Percentiles rank a stretch among this genome's conserved stretches.
Evolutionary conservation across 2,797 vertebrate genomes (phyloP).

Genomic region (Acanthornis magna): DNA sequence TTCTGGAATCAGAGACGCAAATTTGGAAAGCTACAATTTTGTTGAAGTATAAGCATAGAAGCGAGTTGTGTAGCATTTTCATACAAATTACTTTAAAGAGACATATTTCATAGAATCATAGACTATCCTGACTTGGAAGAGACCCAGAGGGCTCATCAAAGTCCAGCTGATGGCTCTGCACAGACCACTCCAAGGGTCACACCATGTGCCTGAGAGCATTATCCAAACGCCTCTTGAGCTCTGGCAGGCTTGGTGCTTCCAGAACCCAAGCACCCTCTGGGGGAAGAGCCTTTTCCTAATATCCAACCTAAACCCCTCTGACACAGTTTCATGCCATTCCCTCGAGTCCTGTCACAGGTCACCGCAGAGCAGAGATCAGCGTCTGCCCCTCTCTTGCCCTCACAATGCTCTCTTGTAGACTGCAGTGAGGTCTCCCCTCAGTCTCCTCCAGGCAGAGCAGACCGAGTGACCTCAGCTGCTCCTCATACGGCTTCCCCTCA

Average conservation of each 20-base stretch:
- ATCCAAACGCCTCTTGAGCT: neutral
- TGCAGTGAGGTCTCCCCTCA: neutral
- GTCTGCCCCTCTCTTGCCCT: neutral
- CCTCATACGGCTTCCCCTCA: neutral
- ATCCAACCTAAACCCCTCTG: neutral
- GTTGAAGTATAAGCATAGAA: neutral
- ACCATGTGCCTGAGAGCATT: neutral
- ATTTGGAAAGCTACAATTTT: neutral
- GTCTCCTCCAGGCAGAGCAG: neutral
- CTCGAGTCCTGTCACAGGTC: neutral
- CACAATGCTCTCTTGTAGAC: neutral
- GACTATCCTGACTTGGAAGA: neutral
- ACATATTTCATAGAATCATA: neutral
- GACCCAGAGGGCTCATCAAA: neutral
- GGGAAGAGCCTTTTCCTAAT: neutral
- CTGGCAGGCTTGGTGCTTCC: neutral
- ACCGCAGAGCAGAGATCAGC: neutral
- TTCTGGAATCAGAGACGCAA: neutral
- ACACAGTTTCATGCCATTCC: neutral
- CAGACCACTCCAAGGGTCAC: neutral
- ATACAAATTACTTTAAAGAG: neutral
- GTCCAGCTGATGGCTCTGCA: neutral
- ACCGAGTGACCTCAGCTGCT: neutral
- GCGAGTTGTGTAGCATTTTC: neutral
- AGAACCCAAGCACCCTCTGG: neutral